Evolutionary conservation across 2,113 vertebrate genomes (phyloP).

Genomic region (Etheostoma cragini): DNA sequence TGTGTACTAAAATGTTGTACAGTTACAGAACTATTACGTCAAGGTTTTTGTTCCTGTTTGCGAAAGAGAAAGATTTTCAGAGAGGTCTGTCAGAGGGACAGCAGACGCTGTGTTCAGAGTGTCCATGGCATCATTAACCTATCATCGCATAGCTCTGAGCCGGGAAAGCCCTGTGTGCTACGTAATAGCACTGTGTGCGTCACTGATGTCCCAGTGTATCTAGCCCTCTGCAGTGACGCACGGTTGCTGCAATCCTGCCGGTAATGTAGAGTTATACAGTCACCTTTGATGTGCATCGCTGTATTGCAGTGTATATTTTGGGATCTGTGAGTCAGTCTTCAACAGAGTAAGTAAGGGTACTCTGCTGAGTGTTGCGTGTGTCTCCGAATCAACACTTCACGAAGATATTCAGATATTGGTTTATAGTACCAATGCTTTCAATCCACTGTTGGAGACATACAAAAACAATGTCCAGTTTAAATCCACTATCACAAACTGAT

Average conservation of each 20-base stretch:
- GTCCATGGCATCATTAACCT: conserved; percentile 42
- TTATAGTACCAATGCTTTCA: background rate
- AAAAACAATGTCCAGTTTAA: background rate
- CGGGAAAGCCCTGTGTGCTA: conserved; percentile 69
- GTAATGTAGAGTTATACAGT: conserved; percentile 27
- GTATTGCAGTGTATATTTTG: background rate
- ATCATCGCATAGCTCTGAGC: conserved; percentile 46
- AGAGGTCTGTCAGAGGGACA: background rate
- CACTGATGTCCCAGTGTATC: conserved; percentile 53
- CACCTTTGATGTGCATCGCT: conserved; percentile 12
- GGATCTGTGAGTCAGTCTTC: background rate
- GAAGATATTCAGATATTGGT: background rate
- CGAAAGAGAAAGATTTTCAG: background rate
- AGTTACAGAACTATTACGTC: background rate
- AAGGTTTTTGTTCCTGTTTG: background rate
- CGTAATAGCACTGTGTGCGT: conserved; percentile 61
- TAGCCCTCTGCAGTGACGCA: conserved; percentile 63
- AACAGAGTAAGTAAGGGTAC: too few relatives aligned
- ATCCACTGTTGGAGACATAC: background rate
- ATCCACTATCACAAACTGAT: background rate
- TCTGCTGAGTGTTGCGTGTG: too few relatives aligned
- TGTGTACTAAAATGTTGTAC: background rate
- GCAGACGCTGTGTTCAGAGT: background rate
- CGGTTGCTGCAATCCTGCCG: conserved; percentile 19
- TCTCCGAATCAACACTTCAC: background rate